A percentile compares a stretch with the other conserved stretches of the same genome.
Conservation (phyloP, 2,797 vertebrate genomes). For the Anniella stebbinsi region DNA sequence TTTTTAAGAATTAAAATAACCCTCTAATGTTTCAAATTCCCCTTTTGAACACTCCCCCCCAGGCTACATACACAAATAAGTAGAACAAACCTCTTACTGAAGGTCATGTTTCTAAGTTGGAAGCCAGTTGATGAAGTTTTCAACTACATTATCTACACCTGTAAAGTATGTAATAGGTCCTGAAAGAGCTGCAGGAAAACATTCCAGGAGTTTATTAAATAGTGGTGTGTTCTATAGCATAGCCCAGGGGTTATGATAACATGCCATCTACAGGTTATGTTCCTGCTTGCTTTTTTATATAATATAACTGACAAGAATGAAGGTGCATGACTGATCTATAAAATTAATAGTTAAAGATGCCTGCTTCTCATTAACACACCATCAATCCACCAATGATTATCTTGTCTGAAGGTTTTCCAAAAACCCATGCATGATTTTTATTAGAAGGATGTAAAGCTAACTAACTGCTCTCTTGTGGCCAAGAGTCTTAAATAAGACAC, state of each 20-base stretch:
- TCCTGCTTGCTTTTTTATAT: slow-evolving; percentile 68
- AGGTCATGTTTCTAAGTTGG: slow-evolving; percentile 47
- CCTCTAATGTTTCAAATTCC: neutral
- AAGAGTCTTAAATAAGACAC: slow-evolving; percentile 1
- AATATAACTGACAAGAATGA: slow-evolving; percentile 68
- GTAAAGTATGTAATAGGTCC: slow-evolving; percentile 21
- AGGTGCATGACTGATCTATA: slow-evolving; percentile 50
- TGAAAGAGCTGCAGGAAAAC: slow-evolving; percentile 58
- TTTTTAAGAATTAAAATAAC: slow-evolving; percentile 8
- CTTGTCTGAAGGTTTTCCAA: slow-evolving; percentile 66
- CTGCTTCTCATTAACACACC: slow-evolving; percentile 52
- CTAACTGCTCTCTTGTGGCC: slow-evolving; percentile 14
- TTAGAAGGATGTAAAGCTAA: slow-evolving; percentile 31
- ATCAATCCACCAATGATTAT: slow-evolving; percentile 54
- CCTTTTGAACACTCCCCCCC: neutral
- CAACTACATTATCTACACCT: slow-evolving; percentile 51
- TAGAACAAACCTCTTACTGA: slow-evolving; percentile 47
- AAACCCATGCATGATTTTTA: slow-evolving; percentile 52
- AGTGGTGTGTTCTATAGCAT: slow-evolving; percentile 58
- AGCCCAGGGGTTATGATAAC: slow-evolving; percentile 70
- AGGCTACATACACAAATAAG: slow-evolving; percentile 33
- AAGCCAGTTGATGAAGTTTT: slow-evolving; percentile 61
- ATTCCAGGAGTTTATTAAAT: slow-evolving; percentile 70
- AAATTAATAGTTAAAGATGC: slow-evolving; percentile 51
- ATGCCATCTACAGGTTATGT: slow-evolving; percentile 72